Evolutionary conservation across 2,797 vertebrate species (phyloP).

Genomic region (Liasis olivaceus): DNA sequence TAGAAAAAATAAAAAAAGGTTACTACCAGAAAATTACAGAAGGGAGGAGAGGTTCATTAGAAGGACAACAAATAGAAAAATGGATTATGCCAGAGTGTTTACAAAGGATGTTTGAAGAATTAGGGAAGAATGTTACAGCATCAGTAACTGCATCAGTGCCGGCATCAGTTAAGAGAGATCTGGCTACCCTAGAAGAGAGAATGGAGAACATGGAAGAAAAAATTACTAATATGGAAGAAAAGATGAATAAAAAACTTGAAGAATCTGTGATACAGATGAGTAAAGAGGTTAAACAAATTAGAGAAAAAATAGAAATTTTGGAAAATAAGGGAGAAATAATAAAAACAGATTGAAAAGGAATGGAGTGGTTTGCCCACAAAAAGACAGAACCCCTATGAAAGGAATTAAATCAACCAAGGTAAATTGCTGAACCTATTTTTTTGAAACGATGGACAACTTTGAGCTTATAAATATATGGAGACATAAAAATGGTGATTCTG

Average conservation of each 20-base stretch:
- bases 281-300: neutral
- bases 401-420: too few relatives aligned
- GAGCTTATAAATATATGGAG: too few relatives aligned
- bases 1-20: neutral
- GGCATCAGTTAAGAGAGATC: neutral
- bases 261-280: neutral
- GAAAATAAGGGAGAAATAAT: too few relatives aligned
- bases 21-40: neutral
- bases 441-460: too few relatives aligned
- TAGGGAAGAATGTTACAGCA: neutral
- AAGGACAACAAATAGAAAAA: neutral
- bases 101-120: neutral
- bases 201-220: neutral
- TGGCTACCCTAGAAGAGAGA: neutral
- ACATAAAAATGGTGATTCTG: too few relatives aligned
- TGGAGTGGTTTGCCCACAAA: too few relatives aligned
- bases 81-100: neutral
- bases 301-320: too few relatives aligned
- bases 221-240: neutral
- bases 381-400: too few relatives aligned
- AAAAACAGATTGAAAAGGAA: too few relatives aligned
- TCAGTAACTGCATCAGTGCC: neutral
- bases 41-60: neutral
- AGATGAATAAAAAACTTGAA: neutral
- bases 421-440: too few relatives aligned